Percentiles rank a stretch among this genome's conserved stretches.
phyloP scores from a whole-genome alignment of 2,113 vertebrate species.

The Anarhynchus alexandrinus region DNA sequence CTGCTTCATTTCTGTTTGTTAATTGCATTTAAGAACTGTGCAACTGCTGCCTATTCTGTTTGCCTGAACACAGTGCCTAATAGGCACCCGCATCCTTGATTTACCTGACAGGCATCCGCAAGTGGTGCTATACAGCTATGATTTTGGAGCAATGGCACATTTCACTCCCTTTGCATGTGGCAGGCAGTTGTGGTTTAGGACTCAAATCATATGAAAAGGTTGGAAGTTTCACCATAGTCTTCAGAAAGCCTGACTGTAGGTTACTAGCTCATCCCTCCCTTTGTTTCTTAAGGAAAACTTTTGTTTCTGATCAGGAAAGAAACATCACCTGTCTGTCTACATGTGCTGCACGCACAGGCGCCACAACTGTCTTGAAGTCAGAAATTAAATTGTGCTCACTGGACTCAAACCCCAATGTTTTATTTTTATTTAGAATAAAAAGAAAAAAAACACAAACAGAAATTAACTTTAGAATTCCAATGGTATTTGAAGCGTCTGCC shows the following conservation, averaged over 20 bases:
- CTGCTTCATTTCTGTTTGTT: conserved; percentile 26
- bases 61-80: neutral
- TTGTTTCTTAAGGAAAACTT: neutral
- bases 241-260: neutral
- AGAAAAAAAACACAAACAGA: neutral
- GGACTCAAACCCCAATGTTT: neutral
- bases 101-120: neutral
- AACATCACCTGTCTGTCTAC: neutral
- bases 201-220: neutral
- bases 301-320: neutral
- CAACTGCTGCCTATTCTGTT: neutral
- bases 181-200: neutral
- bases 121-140: too few species aligned
- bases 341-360: accelerated
- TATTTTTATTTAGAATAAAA: neutral
- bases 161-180: neutral
- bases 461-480: neutral
- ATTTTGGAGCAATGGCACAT: neutral
- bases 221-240: neutral
- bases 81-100: neutral
- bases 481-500: neutral
- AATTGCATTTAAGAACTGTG: neutral
- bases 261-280: neutral
- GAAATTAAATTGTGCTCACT: neutral
- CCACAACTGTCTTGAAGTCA: neutral